Base-by-base conservation (phyloP, 2,888 invertebrate genomes). In the Rhingia campestris region DNA sequence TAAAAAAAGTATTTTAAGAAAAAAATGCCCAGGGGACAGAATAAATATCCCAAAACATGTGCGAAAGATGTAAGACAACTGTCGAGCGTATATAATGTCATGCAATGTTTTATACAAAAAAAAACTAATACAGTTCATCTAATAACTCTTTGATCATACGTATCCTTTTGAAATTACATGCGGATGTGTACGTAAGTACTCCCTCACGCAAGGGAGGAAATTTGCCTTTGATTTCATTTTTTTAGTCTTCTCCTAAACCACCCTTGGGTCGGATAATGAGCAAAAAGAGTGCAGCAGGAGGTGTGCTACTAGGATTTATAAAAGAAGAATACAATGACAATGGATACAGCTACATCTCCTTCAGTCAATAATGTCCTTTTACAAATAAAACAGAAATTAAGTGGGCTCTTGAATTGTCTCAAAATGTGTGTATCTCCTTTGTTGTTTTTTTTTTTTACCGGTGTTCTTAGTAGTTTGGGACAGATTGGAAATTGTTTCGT, bases 111-210 rank as follows among this genome's bases (percentile, higher is more conserved):
- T 77, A 82, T 77, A 47, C 74, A 76, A 76, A 80, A 77, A 79
- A 81, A 64, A 84, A 79, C 79, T 84, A 80, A 84, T 84, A 70
- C 84, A 84, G 84, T 80, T 84, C 84, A 84, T 84, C 84, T 84
- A 84, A 84, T 84, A 84, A 84, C 84, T 84, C 84, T 84, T 84
- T 84, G 84, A 84, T 84, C 84, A 73, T 80, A 49, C 33, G 33
- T 80, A 22, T 22, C 22, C 84, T 73, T 75, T 82, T 84, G 74
- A 84, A 74, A 79, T 63, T 49, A 70, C 43, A 53, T 69, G 58
- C 63, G 79, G 54, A 69, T 74, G 58, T 75, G 14, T 63, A 43
- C 35, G 43, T 45, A 49, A 49, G 47, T 41, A 51, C 63, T 70
- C 51, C 64, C 70, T 69, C 49, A 54, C 81, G 22, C 69, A 74